Base-by-base conservation (phyloP, 1,140 invertebrate genomes). In the Hypsibius dujardini region DNA sequence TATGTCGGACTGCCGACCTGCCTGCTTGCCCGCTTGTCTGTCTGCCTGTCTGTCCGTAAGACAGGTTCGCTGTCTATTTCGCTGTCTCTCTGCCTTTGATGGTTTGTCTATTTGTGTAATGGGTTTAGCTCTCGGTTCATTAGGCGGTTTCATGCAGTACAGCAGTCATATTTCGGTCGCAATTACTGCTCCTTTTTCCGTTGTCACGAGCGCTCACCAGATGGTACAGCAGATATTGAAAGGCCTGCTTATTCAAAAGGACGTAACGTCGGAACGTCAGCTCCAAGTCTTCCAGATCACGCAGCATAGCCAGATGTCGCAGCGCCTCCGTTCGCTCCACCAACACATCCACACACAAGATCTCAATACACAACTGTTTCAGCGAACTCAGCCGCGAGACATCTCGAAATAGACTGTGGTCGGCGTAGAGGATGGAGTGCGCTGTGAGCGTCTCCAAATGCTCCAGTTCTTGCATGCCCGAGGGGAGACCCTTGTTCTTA, bases 151-250 rank as follows among this genome's bases (percentile, higher is more conserved):
- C 28, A 28, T 28, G 28, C 28, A 28, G 28, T 28, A 28, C 28
- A 28, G 28, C 28, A 28, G 28, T 28, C 28, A 28, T 28, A 28
- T 28, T 28, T 28, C 28, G 28, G 28, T 28, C 28, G 28, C 28
- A 28, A 28, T 28, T 28, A 28, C 28, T 28, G 28, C 28, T 28
- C 28, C 28, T 28, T 28, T 28, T 28, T 28, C 28, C 28, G 28
- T 28, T 28, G 28, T 28, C 28, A 28, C 28, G 28, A 28, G 28
- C 28, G 28, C 28, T 28, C 28, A 28, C 28, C 28, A 67, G 42
- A 67, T 67, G 62, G 42, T 67, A 67, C 12, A 67, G 62, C 62
- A 67, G 42, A 45, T 67, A 42, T 42, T 67, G 62, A 12, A 67
- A 67, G 62, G 62, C 62, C 42, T 15, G 62, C 45, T 67, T 67